phyloP scores from a whole-genome alignment of 1,140 invertebrate species.

The Conus betulinus region DNA sequence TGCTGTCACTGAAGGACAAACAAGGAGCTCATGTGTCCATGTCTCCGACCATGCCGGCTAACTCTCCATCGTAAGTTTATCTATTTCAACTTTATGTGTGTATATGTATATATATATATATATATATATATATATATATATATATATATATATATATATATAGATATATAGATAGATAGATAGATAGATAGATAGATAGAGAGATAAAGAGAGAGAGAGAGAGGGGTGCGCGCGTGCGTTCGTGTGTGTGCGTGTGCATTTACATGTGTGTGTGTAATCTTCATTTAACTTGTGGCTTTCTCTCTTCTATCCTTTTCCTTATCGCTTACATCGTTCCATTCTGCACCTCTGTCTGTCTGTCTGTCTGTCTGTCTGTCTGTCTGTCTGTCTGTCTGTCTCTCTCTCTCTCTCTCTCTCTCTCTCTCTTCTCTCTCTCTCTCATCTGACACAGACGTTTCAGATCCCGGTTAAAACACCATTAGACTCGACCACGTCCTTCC shows the following conservation, averaged over 20 bases:
- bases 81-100: constrained; percentile 52
- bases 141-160: not conserved
- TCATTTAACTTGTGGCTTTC: not conserved
- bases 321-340: not conserved
- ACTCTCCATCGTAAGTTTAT: constrained; percentile 33
- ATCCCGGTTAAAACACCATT: no score
- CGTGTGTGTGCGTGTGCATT: not conserved
- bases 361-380: not conserved
- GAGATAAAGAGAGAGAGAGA: no score
- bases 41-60: constrained; percentile 69
- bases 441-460: no score
- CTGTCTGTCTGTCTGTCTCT: not conserved
- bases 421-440: not conserved
- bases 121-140: not conserved
- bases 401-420: no score
- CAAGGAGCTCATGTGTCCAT: constrained; percentile 66
- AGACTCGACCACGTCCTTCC: no score
- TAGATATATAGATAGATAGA: no score
- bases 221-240: not conserved
- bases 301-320: not conserved
- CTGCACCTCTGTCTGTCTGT: not conserved
- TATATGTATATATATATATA: not conserved
- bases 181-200: no score
- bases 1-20: constrained; percentile 60
- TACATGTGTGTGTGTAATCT: not conserved